Percentiles rank a stretch among this genome's conserved stretches.
Evolutionary conservation across 1,140 invertebrate genomes (phyloP).

Genomic region (Portunus trituberculatus): DNA sequence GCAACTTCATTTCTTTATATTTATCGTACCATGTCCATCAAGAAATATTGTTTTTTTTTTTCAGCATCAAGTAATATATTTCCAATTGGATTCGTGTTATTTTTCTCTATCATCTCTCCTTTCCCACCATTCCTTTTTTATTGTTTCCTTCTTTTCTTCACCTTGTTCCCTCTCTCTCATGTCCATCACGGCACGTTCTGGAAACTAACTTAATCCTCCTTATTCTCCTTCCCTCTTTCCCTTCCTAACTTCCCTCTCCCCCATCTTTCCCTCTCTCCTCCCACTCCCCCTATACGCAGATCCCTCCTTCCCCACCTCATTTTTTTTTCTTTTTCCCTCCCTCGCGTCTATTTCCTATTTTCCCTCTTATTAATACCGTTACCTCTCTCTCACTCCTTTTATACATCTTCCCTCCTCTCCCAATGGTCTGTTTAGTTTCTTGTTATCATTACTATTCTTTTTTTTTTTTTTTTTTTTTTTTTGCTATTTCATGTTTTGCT

Average conservation of each 20-base stretch:
- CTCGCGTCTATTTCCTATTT: neutral
- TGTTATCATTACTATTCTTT: too few relatives aligned
- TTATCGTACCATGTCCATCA: too few relatives aligned
- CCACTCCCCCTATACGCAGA: neutral
- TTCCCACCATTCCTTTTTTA: constrained; percentile 4
- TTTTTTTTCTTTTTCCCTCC: neutral
- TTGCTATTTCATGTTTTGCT: too few relatives aligned
- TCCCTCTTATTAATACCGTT: neutral
- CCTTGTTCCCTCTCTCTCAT: neutral
- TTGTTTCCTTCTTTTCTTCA: neutral
- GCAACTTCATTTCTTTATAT: too few relatives aligned
- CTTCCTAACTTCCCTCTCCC: neutral
- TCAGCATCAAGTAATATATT: too few relatives aligned
- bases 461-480: too few relatives aligned
- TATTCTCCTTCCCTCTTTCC: constrained; percentile 29
- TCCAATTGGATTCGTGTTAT: neutral
- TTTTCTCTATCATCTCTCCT: neutral
- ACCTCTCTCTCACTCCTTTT: neutral
- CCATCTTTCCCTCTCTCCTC: neutral
- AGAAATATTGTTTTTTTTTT: too few relatives aligned
- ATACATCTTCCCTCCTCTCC: neutral
- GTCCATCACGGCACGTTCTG: constrained; percentile 29
- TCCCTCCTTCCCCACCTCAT: neutral
- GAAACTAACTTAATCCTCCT: constrained; percentile 34
- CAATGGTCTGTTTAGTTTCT: neutral